phyloP scores from a whole-genome alignment of 2,888 invertebrate species.

The Erebia epiphron region DNA sequence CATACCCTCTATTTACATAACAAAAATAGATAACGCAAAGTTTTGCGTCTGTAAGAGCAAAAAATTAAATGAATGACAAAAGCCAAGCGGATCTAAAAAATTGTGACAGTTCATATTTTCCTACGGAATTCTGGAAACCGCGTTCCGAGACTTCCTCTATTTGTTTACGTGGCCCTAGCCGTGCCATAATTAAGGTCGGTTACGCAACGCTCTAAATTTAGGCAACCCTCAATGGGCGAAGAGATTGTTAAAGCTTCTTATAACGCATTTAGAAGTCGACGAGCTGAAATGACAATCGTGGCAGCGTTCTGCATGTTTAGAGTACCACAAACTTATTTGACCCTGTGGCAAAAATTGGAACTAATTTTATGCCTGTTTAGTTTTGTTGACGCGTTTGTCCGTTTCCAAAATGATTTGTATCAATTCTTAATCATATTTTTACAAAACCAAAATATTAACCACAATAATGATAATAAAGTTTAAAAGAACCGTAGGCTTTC shows the following conservation, averaged over 20 bases:
- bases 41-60: neutral
- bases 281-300: neutral
- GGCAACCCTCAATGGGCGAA: slow-evolving; percentile 54
- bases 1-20: neutral
- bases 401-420: too few species aligned
- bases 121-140: slow-evolving; percentile 13
- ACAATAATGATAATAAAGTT: too few species aligned
- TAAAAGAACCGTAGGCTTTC: too few species aligned
- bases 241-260: slow-evolving; percentile 36
- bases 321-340: too few species aligned
- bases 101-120: slow-evolving; percentile 9
- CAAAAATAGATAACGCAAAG: neutral
- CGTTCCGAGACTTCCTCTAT: slow-evolving; percentile 48
- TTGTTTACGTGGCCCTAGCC: slow-evolving; percentile 54
- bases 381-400: too few species aligned
- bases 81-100: slow-evolving; percentile 16
- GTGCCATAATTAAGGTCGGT: slow-evolving; percentile 72
- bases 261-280: neutral
- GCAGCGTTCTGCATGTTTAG: neutral
- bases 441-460: too few species aligned
- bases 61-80: slow-evolving; percentile 3
- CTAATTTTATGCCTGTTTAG: too few species aligned
- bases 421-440: too few species aligned
- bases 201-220: slow-evolving; percentile 74
- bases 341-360: too few species aligned